Base-by-base conservation (phyloP, 2,888 invertebrate species). In the Pseudanteris insignis region DNA sequence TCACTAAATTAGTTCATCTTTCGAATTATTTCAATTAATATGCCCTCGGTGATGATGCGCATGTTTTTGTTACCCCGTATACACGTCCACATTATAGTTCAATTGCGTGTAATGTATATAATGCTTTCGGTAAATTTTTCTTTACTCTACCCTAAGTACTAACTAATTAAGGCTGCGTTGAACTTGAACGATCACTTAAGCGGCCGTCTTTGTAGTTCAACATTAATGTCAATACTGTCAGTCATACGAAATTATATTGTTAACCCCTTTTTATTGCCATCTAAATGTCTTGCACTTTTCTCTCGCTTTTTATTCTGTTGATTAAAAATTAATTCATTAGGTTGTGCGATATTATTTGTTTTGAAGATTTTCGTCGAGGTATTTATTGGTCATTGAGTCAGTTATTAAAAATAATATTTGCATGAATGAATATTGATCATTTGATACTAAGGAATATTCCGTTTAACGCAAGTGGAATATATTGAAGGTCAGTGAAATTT, bases 111-210 rank as follows among this genome's bases (percentile, higher is more conserved):
- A 26, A 32, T 24, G 24, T 25, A 25, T 34, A 12, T 34, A 29
- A 47, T 29, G 37, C 36, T 18, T 29, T 29, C 13, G 29, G n/a
- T 37, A 37, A 25, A 47, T 15, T 36, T 47, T 48, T 48, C 48
- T 48, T 32, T 37, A 48, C 38, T 38, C 38, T 38, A 48, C 28
- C 13, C 28, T 37, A 47, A 36, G 36, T 36, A 47, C 36, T 47
- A 32, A 46, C 15, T 47, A 47, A 36, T 36, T 47, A 47, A 29
- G 21, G 8, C 36, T 15, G 18, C 10, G 28, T 40, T 38, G 37
- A 50, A 50, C 50, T 40, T 34, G 50, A 48, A 41, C 41, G 50
- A 50, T 50, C 41, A 50, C 50, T 50, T 41, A 50, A 50, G 50
- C 50, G 50, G 50, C 34, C 40, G 37, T 33, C 50, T 50, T 50